Conservation (phyloP, 2,888 invertebrate genomes). For the Eumerus sabulonum region DNA sequence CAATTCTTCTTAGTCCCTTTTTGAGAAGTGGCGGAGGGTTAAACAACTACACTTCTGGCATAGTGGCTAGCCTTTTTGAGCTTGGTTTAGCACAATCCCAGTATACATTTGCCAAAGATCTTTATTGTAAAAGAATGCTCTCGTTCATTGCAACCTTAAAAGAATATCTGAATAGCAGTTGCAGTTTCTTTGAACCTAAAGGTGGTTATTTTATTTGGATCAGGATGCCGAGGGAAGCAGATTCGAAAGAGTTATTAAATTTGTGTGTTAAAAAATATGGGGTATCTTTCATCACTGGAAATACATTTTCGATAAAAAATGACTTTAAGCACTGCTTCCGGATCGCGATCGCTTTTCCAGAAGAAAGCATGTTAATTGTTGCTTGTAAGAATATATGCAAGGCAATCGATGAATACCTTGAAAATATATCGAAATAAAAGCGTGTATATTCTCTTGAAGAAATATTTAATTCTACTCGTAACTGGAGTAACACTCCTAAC, state of each 20-base stretch:
- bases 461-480: too few species aligned
- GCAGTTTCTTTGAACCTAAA: conserved; percentile 77
- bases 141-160: conserved; percentile 78
- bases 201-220: conserved; percentile 85
- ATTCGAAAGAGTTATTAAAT: conserved; percentile 77
- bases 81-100: conserved; percentile 80
- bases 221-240: conserved; percentile 78
- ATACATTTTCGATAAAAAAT: conserved; percentile 77
- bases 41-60: conserved; percentile 81
- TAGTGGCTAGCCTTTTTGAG: conserved; percentile 81
- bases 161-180: conserved; percentile 78
- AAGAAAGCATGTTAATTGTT: conserved; percentile 74
- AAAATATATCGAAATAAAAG: too few species aligned
- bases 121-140: conserved; percentile 79
- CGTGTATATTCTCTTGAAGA: too few species aligned
- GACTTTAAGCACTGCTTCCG: conserved; percentile 78
- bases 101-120: conserved; percentile 76
- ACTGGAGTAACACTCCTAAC: too few species aligned
- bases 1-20: conserved; percentile 71
- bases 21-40: conserved; percentile 82
- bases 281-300: conserved; percentile 79
- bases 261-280: conserved; percentile 78
- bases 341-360: conserved; percentile 80
- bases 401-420: too few species aligned
- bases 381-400: conserved; percentile 77